Conservation (phyloP, 2,888 invertebrate genomes). For the Archips crataeganus region DNA sequence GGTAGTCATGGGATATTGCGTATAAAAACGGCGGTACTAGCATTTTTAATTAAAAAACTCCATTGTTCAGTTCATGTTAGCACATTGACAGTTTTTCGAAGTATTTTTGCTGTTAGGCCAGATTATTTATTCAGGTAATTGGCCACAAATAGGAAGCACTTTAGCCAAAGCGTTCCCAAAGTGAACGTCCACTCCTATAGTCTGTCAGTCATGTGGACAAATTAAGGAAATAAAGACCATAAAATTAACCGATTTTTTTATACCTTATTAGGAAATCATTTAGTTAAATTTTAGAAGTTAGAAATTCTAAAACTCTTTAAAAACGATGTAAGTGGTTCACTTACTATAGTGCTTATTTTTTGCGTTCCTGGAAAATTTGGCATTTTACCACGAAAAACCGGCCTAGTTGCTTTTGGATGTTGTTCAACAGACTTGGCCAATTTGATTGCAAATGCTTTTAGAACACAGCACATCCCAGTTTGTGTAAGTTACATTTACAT, state of each 20-base stretch:
- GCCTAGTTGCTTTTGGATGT: slow-evolving; percentile 8
- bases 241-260: not conserved
- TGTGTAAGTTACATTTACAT: slow-evolving; percentile 3
- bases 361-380: slow-evolving; percentile 3
- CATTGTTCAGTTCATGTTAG: not conserved
- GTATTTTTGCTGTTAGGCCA: not conserved
- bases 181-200: not conserved
- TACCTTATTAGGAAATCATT: not conserved
- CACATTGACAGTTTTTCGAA: not conserved
- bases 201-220: slow-evolving; percentile 6
- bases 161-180: not conserved
- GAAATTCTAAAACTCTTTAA: not conserved
- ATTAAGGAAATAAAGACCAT: not conserved
- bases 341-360: too few species aligned
- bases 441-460: not conserved
- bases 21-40: too few species aligned
- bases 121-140: slow-evolving; percentile 23
- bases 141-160: slow-evolving; percentile 19
- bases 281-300: too few species aligned
- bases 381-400: slow-evolving; percentile 7
- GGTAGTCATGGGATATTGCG: too few species aligned
- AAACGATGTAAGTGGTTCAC: not conserved
- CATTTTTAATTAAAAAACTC: not conserved
- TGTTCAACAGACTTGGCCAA: not conserved
- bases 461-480: not conserved